phyloP scores from a whole-genome alignment of 2,888 invertebrate species.

The Parnassius apollo region DNA sequence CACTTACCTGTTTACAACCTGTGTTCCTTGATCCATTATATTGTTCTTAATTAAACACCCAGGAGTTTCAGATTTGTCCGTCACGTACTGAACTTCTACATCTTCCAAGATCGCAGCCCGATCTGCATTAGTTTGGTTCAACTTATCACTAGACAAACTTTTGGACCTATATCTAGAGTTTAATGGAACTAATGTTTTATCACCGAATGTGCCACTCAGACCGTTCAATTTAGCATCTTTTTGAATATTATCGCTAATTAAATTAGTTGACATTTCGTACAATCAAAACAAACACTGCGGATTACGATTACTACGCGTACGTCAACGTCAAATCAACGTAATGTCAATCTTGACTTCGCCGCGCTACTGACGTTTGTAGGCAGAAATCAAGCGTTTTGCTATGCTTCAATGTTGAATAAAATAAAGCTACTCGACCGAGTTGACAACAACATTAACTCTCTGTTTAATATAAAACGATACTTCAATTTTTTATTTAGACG shows the following conservation, averaged over 20 bases:
- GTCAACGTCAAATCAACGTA: constrained; percentile 45
- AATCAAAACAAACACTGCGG: constrained; percentile 38
- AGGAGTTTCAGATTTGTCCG: constrained; percentile 68
- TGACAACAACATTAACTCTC: constrained; percentile 41
- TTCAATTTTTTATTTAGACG: constrained; percentile 33
- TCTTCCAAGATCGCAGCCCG: constrained; percentile 72
- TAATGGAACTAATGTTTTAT: constrained; percentile 64
- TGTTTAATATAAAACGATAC: constrained; percentile 34
- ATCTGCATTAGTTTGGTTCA: constrained; percentile 69
- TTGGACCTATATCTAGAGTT: constrained; percentile 68
- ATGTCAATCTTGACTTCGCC: constrained; percentile 49
- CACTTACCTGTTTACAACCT: constrained; percentile 56
- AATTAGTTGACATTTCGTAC: constrained; percentile 70
- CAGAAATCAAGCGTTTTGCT: constrained; percentile 61
- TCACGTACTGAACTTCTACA: constrained; percentile 65
- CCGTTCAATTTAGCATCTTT: constrained; percentile 67
- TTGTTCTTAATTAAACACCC: constrained; percentile 64
- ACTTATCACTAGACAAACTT: constrained; percentile 77
- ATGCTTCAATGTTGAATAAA: constrained; percentile 45
- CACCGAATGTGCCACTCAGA: constrained; percentile 61
- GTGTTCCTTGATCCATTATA: constrained; percentile 53
- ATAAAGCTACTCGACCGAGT: constrained; percentile 57
- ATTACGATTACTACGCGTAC: constrained; percentile 38
- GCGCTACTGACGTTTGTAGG: constrained; percentile 57
- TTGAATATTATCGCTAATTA: constrained; percentile 64